Base-by-base conservation (phyloP, 2,888 invertebrate genomes). In the Hypomecis atomaria region DNA sequence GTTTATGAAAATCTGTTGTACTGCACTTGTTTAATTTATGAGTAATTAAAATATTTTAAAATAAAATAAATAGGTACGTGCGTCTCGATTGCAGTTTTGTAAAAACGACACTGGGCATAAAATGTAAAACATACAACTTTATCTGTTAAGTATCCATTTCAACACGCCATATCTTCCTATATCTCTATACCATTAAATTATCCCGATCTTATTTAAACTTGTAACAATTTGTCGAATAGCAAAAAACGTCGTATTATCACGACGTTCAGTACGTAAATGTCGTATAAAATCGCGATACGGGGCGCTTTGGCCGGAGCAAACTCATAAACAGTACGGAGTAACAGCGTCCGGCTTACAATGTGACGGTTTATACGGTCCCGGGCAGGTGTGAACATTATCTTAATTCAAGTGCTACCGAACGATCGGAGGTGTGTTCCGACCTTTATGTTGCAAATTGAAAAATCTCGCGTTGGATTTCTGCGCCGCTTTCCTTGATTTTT, bases 371-470 rank as follows among this genome's bases (percentile, higher is more conserved):
- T 84, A 84, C 83, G 78, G 79, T 82, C 74, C 74, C 82, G 78
- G 79, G 85, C 90, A 92, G 91, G 92, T 92, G 92, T 88, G 88
- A 92, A 89, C 85, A 89, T 92, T 90, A 92, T 91, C 92, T 92
- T 90, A 89, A 91, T 90, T 88, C 88, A 86, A 85, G 76, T 77
- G 89, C 90, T 87, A 87, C 89, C 84, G 86, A 84, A 80, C 81
- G 83, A 86, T 84, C 83, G 81, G 78, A 74, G 82, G 81, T 82
- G 83, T 79, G 69, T 78, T 79, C 77, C 70, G 78, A 81, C 82
- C 85, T 85, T 77, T 82, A 85, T 75, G 72, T 73, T 72, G 76
- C 72, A 78, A 82, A 79, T 81, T 83, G 76, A 80, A 71, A 65
- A 69, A 65, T 67, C 66, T 66, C 59, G 61, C 67, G 59, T 64